phyloP scores from a whole-genome alignment of 2,888 invertebrate species.

The Himalopsyche tibetana region DNA sequence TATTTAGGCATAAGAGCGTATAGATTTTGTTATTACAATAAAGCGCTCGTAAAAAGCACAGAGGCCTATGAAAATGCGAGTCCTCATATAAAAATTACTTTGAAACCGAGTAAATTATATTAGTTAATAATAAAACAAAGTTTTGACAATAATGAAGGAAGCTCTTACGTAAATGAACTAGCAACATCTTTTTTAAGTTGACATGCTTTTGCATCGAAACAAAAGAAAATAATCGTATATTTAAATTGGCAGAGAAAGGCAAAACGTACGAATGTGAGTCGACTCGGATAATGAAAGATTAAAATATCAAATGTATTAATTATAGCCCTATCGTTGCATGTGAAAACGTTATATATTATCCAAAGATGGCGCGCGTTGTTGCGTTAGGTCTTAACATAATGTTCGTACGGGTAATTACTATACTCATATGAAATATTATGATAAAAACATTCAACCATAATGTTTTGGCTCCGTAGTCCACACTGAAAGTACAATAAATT shows the following conservation, averaged over 20 bases:
- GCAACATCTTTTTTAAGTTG: background rate
- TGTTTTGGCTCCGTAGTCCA: background rate
- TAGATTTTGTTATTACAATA: too few species aligned
- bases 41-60: too few species aligned
- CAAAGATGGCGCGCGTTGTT: constrained; percentile 40
- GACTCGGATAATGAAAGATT: constrained; percentile 57
- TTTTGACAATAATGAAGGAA: too few species aligned
- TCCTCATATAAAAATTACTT: too few species aligned
- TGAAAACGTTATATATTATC: constrained; percentile 57
- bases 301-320: constrained; percentile 64
- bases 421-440: constrained; percentile 61
- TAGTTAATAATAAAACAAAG: too few species aligned
- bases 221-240: constrained; percentile 13
- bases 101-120: too few species aligned
- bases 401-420: constrained; percentile 59
- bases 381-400: constrained; percentile 49
- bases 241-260: constrained; percentile 38
- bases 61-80: too few species aligned
- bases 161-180: too few species aligned
- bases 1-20: too few species aligned
- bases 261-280: constrained; percentile 35
- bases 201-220: background rate
- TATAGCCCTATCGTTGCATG: constrained; percentile 60
- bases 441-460: constrained; percentile 55
- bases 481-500: background rate